Base-by-base conservation (phyloP, 2,888 invertebrate species). In the Euproctis similis region DNA sequence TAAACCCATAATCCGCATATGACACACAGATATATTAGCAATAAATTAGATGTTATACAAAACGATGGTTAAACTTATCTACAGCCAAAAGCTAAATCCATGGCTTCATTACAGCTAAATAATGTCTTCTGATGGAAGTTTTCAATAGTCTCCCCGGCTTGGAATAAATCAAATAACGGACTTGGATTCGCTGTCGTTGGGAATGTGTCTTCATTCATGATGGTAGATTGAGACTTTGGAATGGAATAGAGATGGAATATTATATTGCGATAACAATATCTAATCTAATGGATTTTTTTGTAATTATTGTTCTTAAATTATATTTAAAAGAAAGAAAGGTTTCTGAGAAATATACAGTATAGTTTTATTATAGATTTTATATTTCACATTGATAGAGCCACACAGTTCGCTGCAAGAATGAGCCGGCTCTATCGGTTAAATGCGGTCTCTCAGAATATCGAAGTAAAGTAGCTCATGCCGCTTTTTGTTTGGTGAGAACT, bases 121-220 rank as follows among this genome's bases (percentile, higher is more conserved):
- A 70, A 73, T 64, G 59, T 52, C 48, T 53, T 47, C 48, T 59
- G 63, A 71, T 71, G 63, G 59, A 60, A 68, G 65, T 69, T 70
- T 75, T 73, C 76, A 77, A 75, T 76, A 66, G 73, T n/a, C n/a
- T n/a, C 55, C 63, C 52, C 46, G 42, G 58, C 68, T 67, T 43
- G 57, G 67, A 71, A 77, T 77, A 78, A 77, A 80, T 78, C 78
- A 77, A 78, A 81, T 78, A 77, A 71, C 68, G 69, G 62, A 46
- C 48, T 59, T 60, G 68, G 64, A 65, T 72, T 59, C 63, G 59
- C 71, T 70, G 76, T 77, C 72, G 72, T 64, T 77, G 75, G 80
- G 77, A 81, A 78, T 78, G 81, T 73, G 74, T 76, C 80, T 81
- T 76, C 80, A 81, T 81, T 81, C 82, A 81, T 78, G 76, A 67